These are phyloP conservation scores for Cygnus buccinator DNA, from an alignment of 2,113 vertebrate genomes.

Conservation along the genomic window DNA sequence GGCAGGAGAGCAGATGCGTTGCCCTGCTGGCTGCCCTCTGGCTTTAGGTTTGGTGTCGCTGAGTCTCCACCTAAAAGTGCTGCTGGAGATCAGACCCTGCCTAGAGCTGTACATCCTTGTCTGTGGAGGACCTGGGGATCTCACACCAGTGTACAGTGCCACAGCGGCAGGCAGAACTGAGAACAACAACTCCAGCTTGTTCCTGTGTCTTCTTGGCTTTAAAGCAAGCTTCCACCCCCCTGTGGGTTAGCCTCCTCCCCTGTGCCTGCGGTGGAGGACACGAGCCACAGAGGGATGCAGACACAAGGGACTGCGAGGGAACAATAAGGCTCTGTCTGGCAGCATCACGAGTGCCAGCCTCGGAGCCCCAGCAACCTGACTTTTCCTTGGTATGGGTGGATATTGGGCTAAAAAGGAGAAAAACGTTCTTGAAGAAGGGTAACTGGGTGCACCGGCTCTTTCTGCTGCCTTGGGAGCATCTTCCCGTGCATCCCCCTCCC, in stretches of 20 bases:
- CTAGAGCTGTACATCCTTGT: neutral
- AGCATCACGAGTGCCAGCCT: neutral
- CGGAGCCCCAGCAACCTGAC: neutral
- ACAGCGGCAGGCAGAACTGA: neutral
- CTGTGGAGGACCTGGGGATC: neutral
- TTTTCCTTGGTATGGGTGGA: neutral
- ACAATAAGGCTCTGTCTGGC: neutral
- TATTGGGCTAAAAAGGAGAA: neutral
- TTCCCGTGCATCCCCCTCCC: neutral
- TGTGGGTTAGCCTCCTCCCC: neutral
- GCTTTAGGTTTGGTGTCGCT: neutral
- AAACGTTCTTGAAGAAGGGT: neutral
- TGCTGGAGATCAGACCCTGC: neutral
- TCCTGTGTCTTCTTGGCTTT: neutral
- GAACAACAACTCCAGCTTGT: neutral
- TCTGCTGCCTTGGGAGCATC: neutral
- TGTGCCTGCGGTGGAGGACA: fast-evolving
- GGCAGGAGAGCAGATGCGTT: constrained; percentile 11
- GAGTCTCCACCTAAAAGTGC: neutral
- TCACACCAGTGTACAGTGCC: neutral
- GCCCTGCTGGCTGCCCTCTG: neutral
- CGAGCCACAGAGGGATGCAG: neutral
- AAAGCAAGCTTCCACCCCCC: neutral
- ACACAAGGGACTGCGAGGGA: neutral
- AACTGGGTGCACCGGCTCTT: neutral